These are phyloP conservation scores for Phalanger gymnotis DNA, from an alignment of 2,797 vertebrate genomes.

Conservation along the genomic window DNA sequence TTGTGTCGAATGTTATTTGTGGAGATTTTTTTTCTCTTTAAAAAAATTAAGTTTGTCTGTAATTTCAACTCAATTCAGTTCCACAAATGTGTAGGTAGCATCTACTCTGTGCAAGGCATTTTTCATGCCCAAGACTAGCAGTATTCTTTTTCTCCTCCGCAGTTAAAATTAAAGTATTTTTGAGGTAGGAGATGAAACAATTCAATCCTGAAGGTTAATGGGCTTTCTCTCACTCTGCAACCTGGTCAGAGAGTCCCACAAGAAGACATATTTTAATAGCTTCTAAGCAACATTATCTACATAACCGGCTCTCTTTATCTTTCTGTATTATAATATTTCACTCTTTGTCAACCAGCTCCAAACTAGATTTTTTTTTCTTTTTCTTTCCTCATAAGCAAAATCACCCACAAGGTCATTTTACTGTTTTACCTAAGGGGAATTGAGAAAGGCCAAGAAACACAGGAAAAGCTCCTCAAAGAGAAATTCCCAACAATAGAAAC, in stretches of 20 bases:
- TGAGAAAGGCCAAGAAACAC: constrained; percentile 36
- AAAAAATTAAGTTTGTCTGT: constrained; percentile 49
- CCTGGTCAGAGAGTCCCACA: constrained; percentile 52
- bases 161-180: constrained; percentile 67
- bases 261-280: constrained; percentile 27
- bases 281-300: neutral
- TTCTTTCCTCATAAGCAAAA: constrained; percentile 58
- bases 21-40: constrained; percentile 52
- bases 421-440: constrained; percentile 39
- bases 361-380: constrained; percentile 61
- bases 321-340: constrained; percentile 49
- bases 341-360: constrained; percentile 61
- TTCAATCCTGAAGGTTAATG: constrained; percentile 53
- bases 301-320: constrained; percentile 49
- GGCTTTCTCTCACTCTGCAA: constrained; percentile 19
- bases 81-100: neutral
- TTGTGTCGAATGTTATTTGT: constrained; percentile 70
- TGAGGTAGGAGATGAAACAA: constrained; percentile 34
- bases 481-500: constrained; percentile 64
- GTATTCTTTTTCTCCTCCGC: constrained; percentile 12
- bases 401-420: constrained; percentile 60
- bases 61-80: constrained; percentile 51
- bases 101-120: neutral
- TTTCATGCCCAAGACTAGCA: constrained; percentile 60
- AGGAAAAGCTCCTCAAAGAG: constrained; percentile 27